A percentile compares a stretch with the other conserved stretches of the same genome.
phyloP scores from a whole-genome alignment of 2,113 vertebrate genomes.

The Eurystomus gularis region DNA sequence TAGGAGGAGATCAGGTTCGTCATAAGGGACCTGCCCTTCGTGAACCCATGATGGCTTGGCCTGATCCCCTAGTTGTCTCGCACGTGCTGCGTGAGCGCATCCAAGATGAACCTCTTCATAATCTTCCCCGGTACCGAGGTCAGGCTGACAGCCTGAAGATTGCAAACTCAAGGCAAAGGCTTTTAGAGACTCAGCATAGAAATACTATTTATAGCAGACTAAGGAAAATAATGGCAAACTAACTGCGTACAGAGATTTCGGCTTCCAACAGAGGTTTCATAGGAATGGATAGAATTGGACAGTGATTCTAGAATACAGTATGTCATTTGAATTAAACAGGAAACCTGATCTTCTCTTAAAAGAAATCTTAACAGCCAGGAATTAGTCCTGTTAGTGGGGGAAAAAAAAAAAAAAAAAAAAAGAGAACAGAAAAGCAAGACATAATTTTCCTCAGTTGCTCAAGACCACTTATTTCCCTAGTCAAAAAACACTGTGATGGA shows the following conservation, averaged over 20 bases:
- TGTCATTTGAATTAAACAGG: not conserved
- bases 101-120: too few species aligned
- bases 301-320: not conserved
- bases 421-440: not conserved
- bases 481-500: not conserved
- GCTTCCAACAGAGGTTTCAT: not conserved
- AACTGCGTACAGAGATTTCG: not conserved
- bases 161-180: not conserved
- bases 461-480: not conserved
- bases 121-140: too few species aligned
- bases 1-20: too few species aligned
- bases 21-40: too few species aligned
- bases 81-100: too few species aligned
- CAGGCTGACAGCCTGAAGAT: too few species aligned
- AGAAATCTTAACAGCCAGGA: not conserved
- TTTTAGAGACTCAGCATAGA: not conserved
- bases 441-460: not conserved
- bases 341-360: not conserved
- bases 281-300: not conserved
- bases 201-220: slow-evolving; percentile 1
- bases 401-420: too few species aligned
- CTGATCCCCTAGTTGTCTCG: too few species aligned
- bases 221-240: not conserved
- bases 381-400: not conserved
- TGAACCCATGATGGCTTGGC: too few species aligned